These are phyloP conservation scores for Brachionus rubens DNA, from an alignment of 1,140 invertebrate species.

Conservation along the genomic window DNA sequence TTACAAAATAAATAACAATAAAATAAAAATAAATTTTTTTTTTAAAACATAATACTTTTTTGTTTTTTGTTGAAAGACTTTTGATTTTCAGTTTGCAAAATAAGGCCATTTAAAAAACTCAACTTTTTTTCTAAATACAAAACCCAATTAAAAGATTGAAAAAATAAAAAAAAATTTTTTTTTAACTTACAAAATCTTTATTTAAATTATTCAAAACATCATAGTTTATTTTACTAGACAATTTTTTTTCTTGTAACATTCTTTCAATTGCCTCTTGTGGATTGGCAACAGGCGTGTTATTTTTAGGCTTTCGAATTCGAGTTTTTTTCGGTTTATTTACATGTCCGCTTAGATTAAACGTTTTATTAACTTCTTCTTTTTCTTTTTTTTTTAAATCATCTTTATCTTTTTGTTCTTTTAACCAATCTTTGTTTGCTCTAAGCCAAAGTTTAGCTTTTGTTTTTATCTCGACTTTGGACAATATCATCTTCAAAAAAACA, in stretches of 20 bases:
- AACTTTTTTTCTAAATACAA: not conserved
- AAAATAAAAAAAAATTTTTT: not conserved
- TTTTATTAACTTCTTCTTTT: constrained; percentile 45
- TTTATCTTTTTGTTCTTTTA: constrained; percentile 74
- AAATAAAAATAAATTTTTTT: not conserved
- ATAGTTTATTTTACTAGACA: constrained; percentile 95
- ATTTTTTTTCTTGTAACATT: constrained; percentile 87
- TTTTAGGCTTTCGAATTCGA: constrained; percentile 32
- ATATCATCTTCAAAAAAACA: constrained; percentile 69
- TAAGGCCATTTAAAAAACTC: too few species aligned
- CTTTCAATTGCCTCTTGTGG: constrained; percentile 86
- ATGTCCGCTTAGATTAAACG: not conserved
- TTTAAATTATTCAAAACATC: constrained; percentile 81
- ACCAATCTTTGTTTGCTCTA: constrained; percentile 75
- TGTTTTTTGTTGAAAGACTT: not conserved
- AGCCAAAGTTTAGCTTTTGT: constrained; percentile 80
- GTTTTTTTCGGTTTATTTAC: constrained; percentile 15
- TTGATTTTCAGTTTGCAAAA: too few species aligned
- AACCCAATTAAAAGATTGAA: not conserved
- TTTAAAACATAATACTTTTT: not conserved
- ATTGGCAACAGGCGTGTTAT: constrained; percentile 65
- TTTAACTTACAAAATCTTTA: constrained; percentile 53
- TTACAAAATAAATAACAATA: constrained; percentile 1
- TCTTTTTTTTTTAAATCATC: constrained; percentile 49
- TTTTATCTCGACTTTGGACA: constrained; percentile 73